These are phyloP conservation scores for Gavia stellata DNA, from an alignment of 2,113 vertebrate genomes.

Conservation along the genomic window DNA sequence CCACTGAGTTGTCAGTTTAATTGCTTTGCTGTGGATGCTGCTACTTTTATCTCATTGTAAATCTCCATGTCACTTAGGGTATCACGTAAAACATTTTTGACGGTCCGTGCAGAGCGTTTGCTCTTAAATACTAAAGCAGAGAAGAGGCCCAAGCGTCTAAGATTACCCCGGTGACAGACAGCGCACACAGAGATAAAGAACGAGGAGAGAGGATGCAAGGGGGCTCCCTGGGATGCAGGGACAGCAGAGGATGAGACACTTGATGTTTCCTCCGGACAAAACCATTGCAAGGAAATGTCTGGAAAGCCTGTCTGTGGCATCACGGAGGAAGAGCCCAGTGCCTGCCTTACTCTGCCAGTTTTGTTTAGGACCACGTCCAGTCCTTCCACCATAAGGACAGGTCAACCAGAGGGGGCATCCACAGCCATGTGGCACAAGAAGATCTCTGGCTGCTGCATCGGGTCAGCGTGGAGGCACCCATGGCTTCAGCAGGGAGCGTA, in stretches of 20 bases:
- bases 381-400: background rate
- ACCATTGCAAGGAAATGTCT: background rate
- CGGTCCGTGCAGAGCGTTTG: background rate
- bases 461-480: background rate
- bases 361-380: background rate
- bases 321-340: background rate
- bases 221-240: background rate
- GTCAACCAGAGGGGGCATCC: background rate
- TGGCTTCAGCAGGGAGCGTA: rapidly evolving
- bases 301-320: background rate
- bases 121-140: background rate
- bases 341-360: background rate
- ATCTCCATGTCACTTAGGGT: background rate
- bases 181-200: background rate
- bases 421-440: background rate
- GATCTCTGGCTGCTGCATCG: background rate
- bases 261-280: background rate
- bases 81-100: background rate
- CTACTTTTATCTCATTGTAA: background rate
- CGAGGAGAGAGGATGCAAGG: background rate
- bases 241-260: background rate
- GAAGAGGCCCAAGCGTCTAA: background rate
- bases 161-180: background rate
- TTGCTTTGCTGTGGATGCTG: background rate
- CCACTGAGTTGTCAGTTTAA: background rate